Evolutionary conservation across 2,797 vertebrate species (phyloP).

Genomic region (Hafferia zeledoni): DNA sequence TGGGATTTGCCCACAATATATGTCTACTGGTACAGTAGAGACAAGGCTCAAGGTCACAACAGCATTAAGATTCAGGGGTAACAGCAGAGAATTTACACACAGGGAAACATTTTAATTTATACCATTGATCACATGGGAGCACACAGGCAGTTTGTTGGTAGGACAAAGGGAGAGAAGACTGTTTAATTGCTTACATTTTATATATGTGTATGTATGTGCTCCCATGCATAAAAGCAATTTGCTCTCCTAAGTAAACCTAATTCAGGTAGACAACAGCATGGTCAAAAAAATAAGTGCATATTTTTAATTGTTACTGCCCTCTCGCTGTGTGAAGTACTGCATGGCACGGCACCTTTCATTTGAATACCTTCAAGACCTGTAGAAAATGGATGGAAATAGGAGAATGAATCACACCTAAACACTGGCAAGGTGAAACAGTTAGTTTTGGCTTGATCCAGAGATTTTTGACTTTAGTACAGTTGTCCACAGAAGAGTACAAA

Average conservation of each 20-base stretch:
- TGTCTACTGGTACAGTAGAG: neutral
- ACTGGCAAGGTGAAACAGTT: neutral
- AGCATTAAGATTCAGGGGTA: neutral
- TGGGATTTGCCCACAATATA: neutral
- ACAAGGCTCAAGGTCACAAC: neutral
- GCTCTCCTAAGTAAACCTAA: neutral
- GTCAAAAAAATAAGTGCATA: neutral
- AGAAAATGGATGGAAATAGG: neutral
- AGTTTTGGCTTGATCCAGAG: neutral
- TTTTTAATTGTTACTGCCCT: neutral
- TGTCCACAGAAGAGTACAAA: neutral
- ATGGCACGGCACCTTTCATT: neutral
- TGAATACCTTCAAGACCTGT: neutral
- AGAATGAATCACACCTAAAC: neutral
- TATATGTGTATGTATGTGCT: neutral
- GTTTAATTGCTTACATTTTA: neutral
- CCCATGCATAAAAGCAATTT: neutral
- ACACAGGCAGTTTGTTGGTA: neutral
- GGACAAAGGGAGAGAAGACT: neutral
- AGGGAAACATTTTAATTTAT: neutral
- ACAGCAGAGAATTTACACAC: neutral
- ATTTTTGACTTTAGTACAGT: neutral
- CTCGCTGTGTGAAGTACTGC: neutral
- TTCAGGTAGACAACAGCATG: neutral
- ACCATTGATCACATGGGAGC: neutral